Percentiles rank a stretch among this genome's conserved stretches.
Evolutionary conservation across 92 coral and sea anemone genomes (phyloP).

Genomic region (Phenganax stokvisi): DNA sequence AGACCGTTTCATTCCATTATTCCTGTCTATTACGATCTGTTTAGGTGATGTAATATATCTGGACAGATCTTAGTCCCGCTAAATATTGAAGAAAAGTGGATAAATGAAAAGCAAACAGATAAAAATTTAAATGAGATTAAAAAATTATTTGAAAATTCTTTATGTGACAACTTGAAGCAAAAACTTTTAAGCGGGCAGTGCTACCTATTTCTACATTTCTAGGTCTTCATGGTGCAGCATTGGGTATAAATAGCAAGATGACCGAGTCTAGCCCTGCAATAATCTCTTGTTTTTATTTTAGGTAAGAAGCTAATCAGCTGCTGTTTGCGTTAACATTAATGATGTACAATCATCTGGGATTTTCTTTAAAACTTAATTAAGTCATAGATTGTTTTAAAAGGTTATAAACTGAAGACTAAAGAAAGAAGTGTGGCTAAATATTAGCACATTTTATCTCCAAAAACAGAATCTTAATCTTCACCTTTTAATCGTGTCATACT

Average conservation of each 20-base stretch:
- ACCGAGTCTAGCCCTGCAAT: not conserved
- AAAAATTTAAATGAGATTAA: not conserved
- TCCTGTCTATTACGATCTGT: not conserved
- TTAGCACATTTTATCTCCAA: no score
- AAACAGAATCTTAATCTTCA: no score
- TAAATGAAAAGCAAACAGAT: constrained; percentile 1
- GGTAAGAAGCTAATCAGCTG: constrained; percentile 38
- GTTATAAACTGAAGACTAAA: no score
- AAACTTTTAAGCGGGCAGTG: not conserved
- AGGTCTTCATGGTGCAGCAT: not conserved
- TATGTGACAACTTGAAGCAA: not conserved
- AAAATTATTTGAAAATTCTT: not conserved
- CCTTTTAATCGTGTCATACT: no score
- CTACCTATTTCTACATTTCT: not conserved
- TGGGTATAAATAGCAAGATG: not conserved
- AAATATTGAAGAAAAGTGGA: constrained; percentile 5
- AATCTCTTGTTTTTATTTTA: constrained; percentile 18
- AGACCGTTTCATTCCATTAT: not conserved
- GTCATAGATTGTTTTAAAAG: no score
- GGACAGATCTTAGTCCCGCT: not conserved
- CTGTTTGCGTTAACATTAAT: constrained; percentile 24
- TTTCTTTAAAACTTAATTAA: not conserved
- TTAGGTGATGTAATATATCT: not conserved
- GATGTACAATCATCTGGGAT: not conserved
- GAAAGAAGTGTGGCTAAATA: no score